These are phyloP conservation scores for Andrena bucephala DNA, from an alignment of 2,888 invertebrate species.

Conservation along the genomic window DNA sequence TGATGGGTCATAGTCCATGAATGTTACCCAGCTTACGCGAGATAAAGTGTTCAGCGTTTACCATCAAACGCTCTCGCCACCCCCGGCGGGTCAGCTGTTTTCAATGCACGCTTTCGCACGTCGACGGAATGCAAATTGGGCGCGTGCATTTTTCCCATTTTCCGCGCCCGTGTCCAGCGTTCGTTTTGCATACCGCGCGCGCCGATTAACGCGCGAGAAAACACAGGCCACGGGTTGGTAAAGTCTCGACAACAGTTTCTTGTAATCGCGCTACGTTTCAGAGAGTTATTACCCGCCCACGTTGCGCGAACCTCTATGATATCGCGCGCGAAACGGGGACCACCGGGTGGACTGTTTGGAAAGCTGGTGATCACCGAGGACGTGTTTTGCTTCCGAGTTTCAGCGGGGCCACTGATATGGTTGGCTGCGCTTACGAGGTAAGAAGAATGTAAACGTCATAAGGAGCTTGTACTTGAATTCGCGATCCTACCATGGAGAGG, in stretches of 20 bases:
- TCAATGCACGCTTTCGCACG: neutral
- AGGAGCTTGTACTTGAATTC: neutral
- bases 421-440: neutral
- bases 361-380: neutral
- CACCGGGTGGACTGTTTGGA: neutral
- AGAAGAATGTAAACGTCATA: neutral
- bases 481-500: too few relatives aligned
- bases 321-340: neutral
- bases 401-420: neutral
- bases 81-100: neutral
- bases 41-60: conserved; percentile 1
- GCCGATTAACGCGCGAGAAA: conserved; percentile 7
- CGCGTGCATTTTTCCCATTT: neutral
- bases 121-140: conserved; percentile 3
- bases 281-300: neutral
- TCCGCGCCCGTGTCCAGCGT: neutral
- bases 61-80: neutral
- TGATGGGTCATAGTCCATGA: too few relatives aligned
- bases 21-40: neutral
- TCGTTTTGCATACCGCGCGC: neutral
- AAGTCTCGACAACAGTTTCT: neutral
- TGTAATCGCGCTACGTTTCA: conserved; percentile 1
- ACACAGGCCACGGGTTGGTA: neutral
- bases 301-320: conserved; percentile 3
- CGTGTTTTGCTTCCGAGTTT: neutral